A percentile compares a stretch with the other conserved stretches of the same genome.
Evolutionary conservation across 1,140 invertebrate genomes (phyloP).

Genomic region (Euura saliciscinereae): DNA sequence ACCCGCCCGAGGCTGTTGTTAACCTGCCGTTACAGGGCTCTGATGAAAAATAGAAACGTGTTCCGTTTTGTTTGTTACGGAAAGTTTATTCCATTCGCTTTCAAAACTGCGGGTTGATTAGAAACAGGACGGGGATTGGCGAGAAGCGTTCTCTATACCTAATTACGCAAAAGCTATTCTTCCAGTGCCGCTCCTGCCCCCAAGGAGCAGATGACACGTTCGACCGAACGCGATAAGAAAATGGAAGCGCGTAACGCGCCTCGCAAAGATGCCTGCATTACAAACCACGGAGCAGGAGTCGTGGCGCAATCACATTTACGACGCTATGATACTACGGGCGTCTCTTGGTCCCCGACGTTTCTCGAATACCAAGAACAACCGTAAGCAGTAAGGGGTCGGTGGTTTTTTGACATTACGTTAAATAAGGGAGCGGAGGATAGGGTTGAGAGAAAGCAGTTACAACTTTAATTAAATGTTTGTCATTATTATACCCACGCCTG

Average conservation of each 20-base stretch:
- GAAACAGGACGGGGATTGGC: too few species aligned
- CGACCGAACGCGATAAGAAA: slow-evolving; percentile 50
- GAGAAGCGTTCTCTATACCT: too few species aligned
- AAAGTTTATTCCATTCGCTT: too few species aligned
- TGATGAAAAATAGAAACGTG: slow-evolving; percentile 58
- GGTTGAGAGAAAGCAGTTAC: slow-evolving; percentile 21
- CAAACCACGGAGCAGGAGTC: slow-evolving; percentile 44
- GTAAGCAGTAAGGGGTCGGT: not conserved
- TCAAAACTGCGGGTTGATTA: too few species aligned
- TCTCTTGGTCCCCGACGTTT: slow-evolving; percentile 36
- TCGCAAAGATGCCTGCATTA: slow-evolving; percentile 54
- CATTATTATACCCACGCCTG: slow-evolving; percentile 24
- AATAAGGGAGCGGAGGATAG: not conserved
- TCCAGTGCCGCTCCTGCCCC: not conserved
- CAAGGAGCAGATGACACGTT: slow-evolving; percentile 55
- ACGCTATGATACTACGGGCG: slow-evolving; percentile 34
- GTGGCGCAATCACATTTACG: slow-evolving; percentile 47
- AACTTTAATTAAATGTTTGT: slow-evolving; percentile 55
- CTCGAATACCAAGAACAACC: slow-evolving; percentile 52
- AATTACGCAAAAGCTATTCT: too few species aligned
- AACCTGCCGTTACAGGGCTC: slow-evolving; percentile 30
- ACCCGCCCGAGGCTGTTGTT: slow-evolving; percentile 31
- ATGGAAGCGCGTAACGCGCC: slow-evolving; percentile 50
- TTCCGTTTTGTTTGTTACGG: not conserved
- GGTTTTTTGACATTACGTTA: not conserved